Percentiles rank a stretch among this genome's conserved stretches.
phyloP scores from a whole-genome alignment of 2,888 invertebrate species.

The Acronicta leporina region DNA sequence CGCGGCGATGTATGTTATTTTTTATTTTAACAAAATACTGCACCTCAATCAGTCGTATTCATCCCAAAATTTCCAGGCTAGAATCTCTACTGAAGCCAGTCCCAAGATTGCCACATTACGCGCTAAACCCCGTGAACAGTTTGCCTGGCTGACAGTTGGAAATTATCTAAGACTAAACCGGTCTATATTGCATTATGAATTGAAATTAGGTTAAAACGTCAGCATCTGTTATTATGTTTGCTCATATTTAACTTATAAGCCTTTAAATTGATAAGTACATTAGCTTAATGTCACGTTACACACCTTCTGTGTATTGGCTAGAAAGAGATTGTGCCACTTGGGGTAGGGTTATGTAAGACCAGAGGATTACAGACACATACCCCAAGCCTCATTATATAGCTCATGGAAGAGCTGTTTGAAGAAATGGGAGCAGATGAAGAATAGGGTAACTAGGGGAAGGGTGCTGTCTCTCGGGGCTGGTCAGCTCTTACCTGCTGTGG shows the following conservation, averaged over 20 bases:
- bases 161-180: constrained; percentile 42
- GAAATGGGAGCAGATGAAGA: no score
- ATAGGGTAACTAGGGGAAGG: no score
- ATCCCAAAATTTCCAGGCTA: constrained; percentile 12
- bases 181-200: constrained; percentile 38
- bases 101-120: constrained; percentile 57
- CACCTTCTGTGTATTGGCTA: no score
- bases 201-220: constrained; percentile 35
- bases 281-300: neutral
- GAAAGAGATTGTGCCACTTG: no score
- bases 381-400: no score
- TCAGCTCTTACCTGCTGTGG: no score
- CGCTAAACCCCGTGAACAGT: constrained; percentile 26
- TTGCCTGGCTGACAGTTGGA: constrained; percentile 29
- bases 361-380: no score
- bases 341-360: no score
- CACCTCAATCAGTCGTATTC: constrained; percentile 5
- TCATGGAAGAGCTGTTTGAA: no score
- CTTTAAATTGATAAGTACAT: neutral
- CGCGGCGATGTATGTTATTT: no score
- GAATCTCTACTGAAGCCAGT: constrained; percentile 30
- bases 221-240: constrained; percentile 37
- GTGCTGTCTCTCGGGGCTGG: no score
- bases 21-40: neutral
- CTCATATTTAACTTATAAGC: neutral